Base-by-base conservation (phyloP, 2,888 invertebrate genomes). In the Psococerastis gibbosa region DNA sequence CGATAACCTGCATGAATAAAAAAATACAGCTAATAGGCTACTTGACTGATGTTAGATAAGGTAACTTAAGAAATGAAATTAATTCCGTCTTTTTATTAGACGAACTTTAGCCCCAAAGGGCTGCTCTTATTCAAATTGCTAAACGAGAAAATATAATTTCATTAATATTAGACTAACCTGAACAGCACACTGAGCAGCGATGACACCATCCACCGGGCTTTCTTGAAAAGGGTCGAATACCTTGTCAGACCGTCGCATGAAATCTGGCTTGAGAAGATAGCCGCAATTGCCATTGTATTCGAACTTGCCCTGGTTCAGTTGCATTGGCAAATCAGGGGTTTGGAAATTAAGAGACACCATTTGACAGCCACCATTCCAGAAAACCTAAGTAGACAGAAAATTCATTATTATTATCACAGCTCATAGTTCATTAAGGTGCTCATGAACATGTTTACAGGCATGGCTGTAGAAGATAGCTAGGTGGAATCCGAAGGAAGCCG, bases 361-460 rank as follows among this genome's bases (percentile, higher is more conserved):
- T 68, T 99, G 98, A 63, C 95, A 97, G 48, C 98, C 98, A 31
- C 97, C 97, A 68, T 99, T 99, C 98, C 98, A 99, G 68, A 99
- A 99, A 49, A 99, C 95, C 87, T 92, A 61, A 23, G 56, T n/a
- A n/a, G n/a, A n/a, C n/a, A n/a, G n/a, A n/a, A n/a, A n/a, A n/a
- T n/a, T n/a, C n/a, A n/a, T n/a, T n/a, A n/a, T n/a, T n/a, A n/a
- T n/a, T n/a, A n/a, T n/a, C n/a, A n/a, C n/a, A n/a, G n/a, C n/a
- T n/a, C n/a, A n/a, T n/a, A n/a, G n/a, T n/a, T n/a, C n/a, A n/a
- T n/a, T n/a, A n/a, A n/a, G n/a, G n/a, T n/a, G n/a, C n/a, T n/a
- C n/a, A n/a, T n/a, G n/a, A n/a, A n/a, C n/a, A n/a, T n/a, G n/a
- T n/a, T n/a, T n/a, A n/a, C n/a, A n/a, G n/a, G n/a, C n/a, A n/a